Evolutionary conservation across 2,888 invertebrate species (phyloP).

Genomic region (Balanococcus diminutus): DNA sequence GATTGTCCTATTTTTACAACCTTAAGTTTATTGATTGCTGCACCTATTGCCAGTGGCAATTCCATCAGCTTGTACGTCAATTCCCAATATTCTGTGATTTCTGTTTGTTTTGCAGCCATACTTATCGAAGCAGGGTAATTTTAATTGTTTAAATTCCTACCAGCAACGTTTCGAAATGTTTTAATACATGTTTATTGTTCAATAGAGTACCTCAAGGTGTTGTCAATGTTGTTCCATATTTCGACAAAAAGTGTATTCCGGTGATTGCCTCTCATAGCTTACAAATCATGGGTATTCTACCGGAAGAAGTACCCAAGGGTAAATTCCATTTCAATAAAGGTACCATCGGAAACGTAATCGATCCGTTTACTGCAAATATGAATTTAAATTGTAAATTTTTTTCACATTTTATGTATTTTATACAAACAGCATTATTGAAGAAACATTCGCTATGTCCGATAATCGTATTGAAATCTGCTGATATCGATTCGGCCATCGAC

Average conservation of each 20-base stretch:
- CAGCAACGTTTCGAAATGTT: background rate
- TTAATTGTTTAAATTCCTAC: background rate
- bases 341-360: too few species aligned
- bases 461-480: slow-evolving; percentile 45
- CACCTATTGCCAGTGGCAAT: slow-evolving; percentile 1
- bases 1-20: slow-evolving; percentile 33
- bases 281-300: slow-evolving; percentile 19
- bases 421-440: background rate
- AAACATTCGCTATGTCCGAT: slow-evolving; percentile 15
- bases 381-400: background rate
- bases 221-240: slow-evolving; percentile 33
- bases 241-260: slow-evolving; percentile 4
- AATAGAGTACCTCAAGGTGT: slow-evolving; percentile 29
- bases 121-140: slow-evolving; percentile 25
- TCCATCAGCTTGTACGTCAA: slow-evolving; percentile 12
- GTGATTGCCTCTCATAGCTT: background rate
- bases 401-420: background rate
- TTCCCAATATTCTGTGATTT: slow-evolving; percentile 20
- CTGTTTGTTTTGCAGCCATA: slow-evolving; percentile 26
- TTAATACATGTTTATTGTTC: background rate
- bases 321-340: slow-evolving; percentile 1
- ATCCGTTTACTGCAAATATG: too few species aligned
- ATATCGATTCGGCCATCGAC: slow-evolving; percentile 41
- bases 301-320: background rate
- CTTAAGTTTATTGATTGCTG: background rate